Evolutionary conservation across 2,888 invertebrate genomes (phyloP).

Genomic region (Caenorhabditis japonica): DNA sequence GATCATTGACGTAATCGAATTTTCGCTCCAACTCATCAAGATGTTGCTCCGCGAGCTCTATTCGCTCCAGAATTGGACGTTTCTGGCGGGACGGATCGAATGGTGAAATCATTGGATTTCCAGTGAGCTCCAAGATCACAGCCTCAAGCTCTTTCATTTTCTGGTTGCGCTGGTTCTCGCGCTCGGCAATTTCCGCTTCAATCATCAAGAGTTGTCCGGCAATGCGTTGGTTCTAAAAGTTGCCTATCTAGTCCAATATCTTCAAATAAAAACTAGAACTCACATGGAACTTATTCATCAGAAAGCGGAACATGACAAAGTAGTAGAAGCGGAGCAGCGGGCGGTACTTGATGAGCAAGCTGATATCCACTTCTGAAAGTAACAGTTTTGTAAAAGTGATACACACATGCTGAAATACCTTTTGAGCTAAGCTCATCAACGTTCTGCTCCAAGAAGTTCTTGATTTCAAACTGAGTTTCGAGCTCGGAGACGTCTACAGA

Average conservation of each 20-base stretch:
- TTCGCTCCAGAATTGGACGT: conserved; percentile 29
- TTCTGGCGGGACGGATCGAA: conserved; percentile 49
- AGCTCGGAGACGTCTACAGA: conserved; percentile 40
- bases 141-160: conserved; percentile 64
- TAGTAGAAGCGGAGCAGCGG: conserved; percentile 67
- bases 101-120: conserved; percentile 51
- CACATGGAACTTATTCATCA: conserved; percentile 58
- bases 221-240: conserved; percentile 62
- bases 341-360: conserved; percentile 61
- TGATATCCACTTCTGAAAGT: conserved; percentile 56
- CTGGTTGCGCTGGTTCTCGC: conserved; percentile 64
- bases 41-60: conserved; percentile 52
- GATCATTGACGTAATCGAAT: conserved; percentile 36
- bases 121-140: conserved; percentile 43
- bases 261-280: neutral
- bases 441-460: conserved; percentile 45
- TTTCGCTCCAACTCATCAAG: conserved; percentile 49
- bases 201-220: conserved; percentile 69
- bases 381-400: neutral
- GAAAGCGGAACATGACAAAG: conserved; percentile 65
- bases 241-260: neutral
- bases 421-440: conserved; percentile 34
- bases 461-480: conserved; percentile 40
- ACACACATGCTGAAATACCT: conserved; percentile 12
- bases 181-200: conserved; percentile 68